These are phyloP conservation scores for Ivindomyrus marchei DNA, from an alignment of 2,113 vertebrate genomes.

Conservation along the genomic window DNA sequence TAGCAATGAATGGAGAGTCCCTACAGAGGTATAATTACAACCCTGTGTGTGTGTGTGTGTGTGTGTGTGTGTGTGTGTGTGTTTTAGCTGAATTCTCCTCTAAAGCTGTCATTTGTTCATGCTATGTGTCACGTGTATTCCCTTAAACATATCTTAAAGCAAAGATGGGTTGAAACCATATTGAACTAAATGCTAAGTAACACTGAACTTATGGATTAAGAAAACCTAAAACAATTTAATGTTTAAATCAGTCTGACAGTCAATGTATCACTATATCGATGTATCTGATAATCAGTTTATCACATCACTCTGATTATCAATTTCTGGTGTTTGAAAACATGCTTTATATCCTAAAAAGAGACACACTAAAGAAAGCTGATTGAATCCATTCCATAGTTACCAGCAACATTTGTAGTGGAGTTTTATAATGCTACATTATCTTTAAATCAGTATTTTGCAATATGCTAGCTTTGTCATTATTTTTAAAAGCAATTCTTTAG, in stretches of 20 bases:
- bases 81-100: constrained; percentile 40
- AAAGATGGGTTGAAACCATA: constrained; percentile 26
- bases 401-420: neutral
- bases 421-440: neutral
- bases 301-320: neutral
- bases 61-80: neutral
- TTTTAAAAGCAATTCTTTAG: constrained; percentile 25
- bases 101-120: constrained; percentile 37
- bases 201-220: neutral
- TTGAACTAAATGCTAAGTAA: neutral
- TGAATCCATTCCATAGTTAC: neutral
- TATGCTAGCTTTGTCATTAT: neutral
- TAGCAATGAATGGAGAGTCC: no score
- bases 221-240: neutral
- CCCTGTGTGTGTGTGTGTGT: no score
- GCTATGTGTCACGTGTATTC: constrained; percentile 41
- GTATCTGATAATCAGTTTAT: no score
- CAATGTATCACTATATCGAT: neutral
- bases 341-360: constrained; percentile 18
- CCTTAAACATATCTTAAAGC: constrained; percentile 39
- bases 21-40: no score
- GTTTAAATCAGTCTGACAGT: neutral
- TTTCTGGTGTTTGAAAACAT: neutral
- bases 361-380: constrained; percentile 26
- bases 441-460: neutral